Evolutionary conservation across 2,797 vertebrate genomes (phyloP).

Genomic region (Acrossocheilus wenchowensis): DNA sequence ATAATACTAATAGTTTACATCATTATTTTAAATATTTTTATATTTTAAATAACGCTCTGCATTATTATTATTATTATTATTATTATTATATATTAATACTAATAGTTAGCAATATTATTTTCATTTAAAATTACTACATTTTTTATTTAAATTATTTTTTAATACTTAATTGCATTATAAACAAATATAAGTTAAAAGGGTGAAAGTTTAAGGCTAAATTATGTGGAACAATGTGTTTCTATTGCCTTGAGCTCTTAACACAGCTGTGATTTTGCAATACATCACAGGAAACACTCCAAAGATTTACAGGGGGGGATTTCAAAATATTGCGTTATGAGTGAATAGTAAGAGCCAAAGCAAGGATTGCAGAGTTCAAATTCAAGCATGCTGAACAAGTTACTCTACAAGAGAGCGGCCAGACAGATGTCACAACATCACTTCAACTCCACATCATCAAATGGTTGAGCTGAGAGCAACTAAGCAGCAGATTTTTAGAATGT

Average conservation of each 20-base stretch:
- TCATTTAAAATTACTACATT: background rate
- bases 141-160: background rate
- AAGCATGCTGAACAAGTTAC: conserved; percentile 12
- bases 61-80: background rate
- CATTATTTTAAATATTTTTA: too few relatives aligned
- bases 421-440: conserved; percentile 8
- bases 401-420: background rate
- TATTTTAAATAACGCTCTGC: too few relatives aligned
- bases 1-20: background rate
- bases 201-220: background rate
- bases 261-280: conserved; percentile 14
- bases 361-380: conserved; percentile 20
- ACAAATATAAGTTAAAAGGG: background rate
- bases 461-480: conserved; percentile 3
- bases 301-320: conserved; percentile 8
- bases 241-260: background rate
- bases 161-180: background rate
- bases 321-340: conserved; percentile 14
- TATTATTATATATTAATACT: background rate
- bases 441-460: conserved; percentile 10
- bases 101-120: background rate
- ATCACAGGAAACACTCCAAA: background rate
- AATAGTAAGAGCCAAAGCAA: conserved; percentile 11
- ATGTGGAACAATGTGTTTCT: background rate
- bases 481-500: background rate